Evolutionary conservation across 1,140 invertebrate species (phyloP).

Genomic region (Eupeodes corollae): DNA sequence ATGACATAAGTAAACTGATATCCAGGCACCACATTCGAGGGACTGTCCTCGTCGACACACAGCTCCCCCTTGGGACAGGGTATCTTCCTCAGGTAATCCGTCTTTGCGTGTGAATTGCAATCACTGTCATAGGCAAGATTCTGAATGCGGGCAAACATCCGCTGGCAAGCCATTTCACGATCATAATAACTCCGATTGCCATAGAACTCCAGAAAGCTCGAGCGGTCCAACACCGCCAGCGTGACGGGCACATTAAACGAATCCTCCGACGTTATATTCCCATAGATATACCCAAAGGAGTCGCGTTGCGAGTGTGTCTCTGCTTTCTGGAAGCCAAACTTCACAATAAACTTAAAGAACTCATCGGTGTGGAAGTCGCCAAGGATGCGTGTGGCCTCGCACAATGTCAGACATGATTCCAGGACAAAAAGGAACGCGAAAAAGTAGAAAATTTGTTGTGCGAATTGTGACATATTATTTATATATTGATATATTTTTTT

Average conservation of each 20-base stretch:
- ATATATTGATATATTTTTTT: no score
- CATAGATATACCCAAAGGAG: constrained; percentile 89
- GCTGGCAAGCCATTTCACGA: constrained; percentile 53
- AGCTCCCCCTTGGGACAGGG: constrained; percentile 68
- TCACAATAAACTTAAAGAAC: constrained; percentile 85
- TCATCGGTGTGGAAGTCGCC: constrained; percentile 57
- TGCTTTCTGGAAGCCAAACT: constrained; percentile 96
- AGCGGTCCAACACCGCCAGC: constrained; percentile 74
- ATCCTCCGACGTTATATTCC: constrained; percentile 71
- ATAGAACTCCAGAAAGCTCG: constrained; percentile 81
- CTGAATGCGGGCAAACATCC: constrained; percentile 78
- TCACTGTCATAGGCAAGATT: constrained; percentile 69
- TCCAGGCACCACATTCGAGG: constrained; percentile 70
- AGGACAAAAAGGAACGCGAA: no score
- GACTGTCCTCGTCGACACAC: constrained; percentile 78
- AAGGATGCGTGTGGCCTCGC: constrained; percentile 20
- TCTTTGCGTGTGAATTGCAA: constrained; percentile 61
- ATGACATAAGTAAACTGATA: constrained; percentile 92
- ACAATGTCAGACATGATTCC: no score
- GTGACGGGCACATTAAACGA: constrained; percentile 56
- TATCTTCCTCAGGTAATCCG: constrained; percentile 78
- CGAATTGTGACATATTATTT: no score
- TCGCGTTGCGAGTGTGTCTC: constrained; percentile 65
- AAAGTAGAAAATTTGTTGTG: no score
- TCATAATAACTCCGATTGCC: constrained; percentile 45